phyloP scores from a whole-genome alignment of 37 sponge, comb jelly and placozoan genomes.

The Spongia lamella region DNA sequence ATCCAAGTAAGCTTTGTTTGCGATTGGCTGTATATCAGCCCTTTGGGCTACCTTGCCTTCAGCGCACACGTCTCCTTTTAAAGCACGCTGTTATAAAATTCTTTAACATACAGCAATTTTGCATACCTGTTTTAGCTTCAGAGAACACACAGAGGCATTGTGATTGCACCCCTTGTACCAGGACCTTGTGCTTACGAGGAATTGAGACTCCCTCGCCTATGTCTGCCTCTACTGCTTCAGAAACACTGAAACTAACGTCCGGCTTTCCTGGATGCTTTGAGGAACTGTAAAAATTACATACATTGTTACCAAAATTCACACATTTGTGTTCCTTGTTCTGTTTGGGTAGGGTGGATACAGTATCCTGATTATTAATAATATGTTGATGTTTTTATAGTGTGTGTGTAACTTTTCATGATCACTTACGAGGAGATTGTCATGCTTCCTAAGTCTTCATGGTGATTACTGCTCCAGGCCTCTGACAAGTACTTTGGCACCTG shows the following conservation, averaged over 20 bases:
- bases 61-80: conserved; percentile 32
- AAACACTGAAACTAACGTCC: not conserved
- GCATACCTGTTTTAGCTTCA: conserved; percentile 21
- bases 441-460: conserved; percentile 43
- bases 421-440: conserved; percentile 62
- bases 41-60: conserved; percentile 85
- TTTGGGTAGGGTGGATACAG: too few relatives aligned
- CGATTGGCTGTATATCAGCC: conserved; percentile 79
- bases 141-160: conserved; percentile 72
- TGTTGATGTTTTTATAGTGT: not conserved
- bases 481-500: conserved; percentile 84
- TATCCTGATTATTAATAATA: not conserved
- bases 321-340: not conserved
- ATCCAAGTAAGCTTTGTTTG: conserved; percentile 63
- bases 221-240: not conserved
- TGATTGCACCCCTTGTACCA: conserved; percentile 20
- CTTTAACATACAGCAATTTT: not conserved
- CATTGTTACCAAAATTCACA: not conserved
- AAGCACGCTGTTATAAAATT: not conserved
- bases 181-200: conserved; percentile 60
- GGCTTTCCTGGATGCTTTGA: not conserved
- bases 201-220: conserved; percentile 14
- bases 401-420: not conserved
- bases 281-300: not conserved
- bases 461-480: conserved; percentile 58